A percentile compares a stretch with the other conserved stretches of the same genome.
These are phyloP conservation scores for Phrynocephalus vlangalii DNA, from an alignment of 2,797 vertebrate species.

Conservation along the genomic window DNA sequence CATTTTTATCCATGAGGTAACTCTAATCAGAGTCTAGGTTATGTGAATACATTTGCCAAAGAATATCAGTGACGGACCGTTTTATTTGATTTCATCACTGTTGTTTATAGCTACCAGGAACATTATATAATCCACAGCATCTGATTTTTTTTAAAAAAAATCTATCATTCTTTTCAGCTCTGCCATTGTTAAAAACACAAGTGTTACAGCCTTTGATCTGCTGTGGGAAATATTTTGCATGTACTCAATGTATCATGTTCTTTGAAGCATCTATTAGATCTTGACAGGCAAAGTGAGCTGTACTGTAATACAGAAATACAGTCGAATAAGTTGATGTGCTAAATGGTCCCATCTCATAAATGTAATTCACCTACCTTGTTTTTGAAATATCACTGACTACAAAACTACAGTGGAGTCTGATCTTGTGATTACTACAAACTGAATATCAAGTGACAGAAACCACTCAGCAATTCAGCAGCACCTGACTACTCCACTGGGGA, in stretches of 20 bases:
- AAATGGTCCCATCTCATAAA: conserved; percentile 31
- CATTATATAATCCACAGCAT: not conserved
- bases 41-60: not conserved
- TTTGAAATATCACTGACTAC: conserved; percentile 17
- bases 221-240: conserved; percentile 45
- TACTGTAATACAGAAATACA: conserved; percentile 30
- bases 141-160: not conserved
- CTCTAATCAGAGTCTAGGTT: conserved; percentile 4
- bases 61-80: not conserved
- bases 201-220: conserved; percentile 37
- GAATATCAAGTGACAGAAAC: not conserved
- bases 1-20: not conserved
- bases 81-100: not conserved
- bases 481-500: not conserved
- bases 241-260: conserved; percentile 37
- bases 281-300: conserved; percentile 37
- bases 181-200: conserved; percentile 11
- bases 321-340: conserved; percentile 31
- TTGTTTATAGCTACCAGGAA: conserved; percentile 11
- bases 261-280: conserved; percentile 38
- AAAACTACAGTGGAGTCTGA: conserved; percentile 19
- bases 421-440: conserved; percentile 10
- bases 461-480: not conserved
- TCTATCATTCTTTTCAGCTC: conserved; percentile 24
- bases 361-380: conserved; percentile 18